Percentiles rank a stretch among this genome's conserved stretches.
phyloP scores from a whole-genome alignment of 2,888 invertebrate species.

The Tetrapedia diversipes region DNA sequence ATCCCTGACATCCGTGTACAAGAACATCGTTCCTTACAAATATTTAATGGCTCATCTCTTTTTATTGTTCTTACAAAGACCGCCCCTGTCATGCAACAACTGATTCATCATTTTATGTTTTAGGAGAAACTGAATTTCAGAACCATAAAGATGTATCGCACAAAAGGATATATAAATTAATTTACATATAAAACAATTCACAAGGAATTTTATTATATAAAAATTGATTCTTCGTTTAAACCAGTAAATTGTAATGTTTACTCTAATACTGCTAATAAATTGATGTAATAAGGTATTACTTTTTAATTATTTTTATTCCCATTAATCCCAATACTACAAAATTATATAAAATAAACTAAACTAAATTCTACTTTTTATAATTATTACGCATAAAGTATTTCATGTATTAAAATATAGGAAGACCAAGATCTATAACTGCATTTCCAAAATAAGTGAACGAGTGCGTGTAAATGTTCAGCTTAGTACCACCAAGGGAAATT shows the following conservation, averaged over 20 bases:
- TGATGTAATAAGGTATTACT: not conserved
- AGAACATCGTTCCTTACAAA: conserved; percentile 3
- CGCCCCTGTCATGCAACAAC: not conserved
- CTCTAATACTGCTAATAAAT: not conserved
- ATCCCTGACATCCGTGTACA: not conserved
- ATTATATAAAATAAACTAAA: not conserved
- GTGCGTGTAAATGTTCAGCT: conserved; percentile 80
- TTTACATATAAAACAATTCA: not conserved
- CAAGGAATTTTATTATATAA: not conserved
- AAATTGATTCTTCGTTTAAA: not conserved
- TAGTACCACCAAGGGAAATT: conserved; percentile 81
- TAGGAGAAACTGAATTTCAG: conserved; percentile 74
- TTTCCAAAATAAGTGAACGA: conserved; percentile 72
- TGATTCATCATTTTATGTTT: conserved; percentile 38
- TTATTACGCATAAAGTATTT: not conserved
- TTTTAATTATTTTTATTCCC: not conserved
- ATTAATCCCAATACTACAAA: not conserved
- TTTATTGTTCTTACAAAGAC: not conserved
- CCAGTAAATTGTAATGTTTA: not conserved
- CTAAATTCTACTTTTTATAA: conserved; percentile 1
- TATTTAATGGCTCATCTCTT: not conserved
- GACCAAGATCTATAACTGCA: conserved; percentile 73
- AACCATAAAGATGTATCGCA: conserved; percentile 45
- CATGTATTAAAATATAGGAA: conserved; percentile 66
- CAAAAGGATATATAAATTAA: not conserved